A percentile compares a stretch with the other conserved stretches of the same genome.
These are phyloP conservation scores for Busseola fusca DNA, from an alignment of 2,888 invertebrate genomes.

Conservation along the genomic window DNA sequence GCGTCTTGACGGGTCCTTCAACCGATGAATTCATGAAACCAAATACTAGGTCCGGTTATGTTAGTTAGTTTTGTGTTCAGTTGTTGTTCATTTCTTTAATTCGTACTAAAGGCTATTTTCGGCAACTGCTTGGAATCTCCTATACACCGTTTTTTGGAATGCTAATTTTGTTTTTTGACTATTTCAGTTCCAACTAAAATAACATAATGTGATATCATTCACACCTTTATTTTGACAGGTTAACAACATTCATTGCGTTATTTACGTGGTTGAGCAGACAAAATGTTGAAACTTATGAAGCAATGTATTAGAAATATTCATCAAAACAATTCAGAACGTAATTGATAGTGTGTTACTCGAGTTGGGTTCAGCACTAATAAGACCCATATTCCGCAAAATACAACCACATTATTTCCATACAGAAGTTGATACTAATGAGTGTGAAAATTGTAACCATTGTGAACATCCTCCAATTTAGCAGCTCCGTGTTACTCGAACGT, in stretches of 20 bases:
- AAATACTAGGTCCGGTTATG: neutral
- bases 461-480: constrained; percentile 61
- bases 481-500: constrained; percentile 50
- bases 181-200: neutral
- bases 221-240: too few species aligned
- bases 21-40: neutral
- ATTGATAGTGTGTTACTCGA: too few species aligned
- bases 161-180: neutral
- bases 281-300: too few species aligned
- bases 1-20: neutral
- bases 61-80: neutral
- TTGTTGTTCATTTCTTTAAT: too few species aligned
- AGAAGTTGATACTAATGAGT: constrained; percentile 36
- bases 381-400: neutral
- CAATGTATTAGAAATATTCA: too few species aligned
- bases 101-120: neutral
- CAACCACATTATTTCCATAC: neutral
- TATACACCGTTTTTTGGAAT: neutral
- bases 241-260: too few species aligned
- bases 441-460: constrained; percentile 35
- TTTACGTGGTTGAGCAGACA: too few species aligned
- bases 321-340: too few species aligned
- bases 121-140: neutral
- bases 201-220: neutral
- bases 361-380: neutral